These are phyloP conservation scores for Spheniscus mendiculus DNA, from an alignment of 2,113 vertebrate genomes.

Conservation along the genomic window DNA sequence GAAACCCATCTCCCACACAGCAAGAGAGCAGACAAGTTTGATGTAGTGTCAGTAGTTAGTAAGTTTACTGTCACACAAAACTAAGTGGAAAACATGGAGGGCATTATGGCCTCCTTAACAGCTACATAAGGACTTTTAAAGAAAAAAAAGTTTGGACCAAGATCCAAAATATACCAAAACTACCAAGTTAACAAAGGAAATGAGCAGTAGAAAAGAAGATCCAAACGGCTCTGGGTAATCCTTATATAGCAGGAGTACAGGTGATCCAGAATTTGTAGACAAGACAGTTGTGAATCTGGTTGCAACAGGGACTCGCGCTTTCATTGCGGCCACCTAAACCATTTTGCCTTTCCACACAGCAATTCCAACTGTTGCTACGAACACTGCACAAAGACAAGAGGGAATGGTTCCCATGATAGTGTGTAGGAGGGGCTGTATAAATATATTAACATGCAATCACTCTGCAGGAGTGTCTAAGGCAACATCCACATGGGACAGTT, in stretches of 20 bases:
- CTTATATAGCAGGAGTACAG: background rate
- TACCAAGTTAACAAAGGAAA: background rate
- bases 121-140: background rate
- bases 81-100: background rate
- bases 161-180: background rate
- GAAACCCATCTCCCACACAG: background rate
- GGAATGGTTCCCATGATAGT: background rate
- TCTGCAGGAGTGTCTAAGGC: background rate
- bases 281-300: background rate
- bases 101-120: background rate
- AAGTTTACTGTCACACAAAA: background rate
- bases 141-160: background rate
- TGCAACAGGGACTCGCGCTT: background rate
- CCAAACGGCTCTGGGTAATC: background rate
- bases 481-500: background rate
- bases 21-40: background rate
- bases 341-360: background rate
- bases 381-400: background rate
- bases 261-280: background rate
- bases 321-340: background rate
- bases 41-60: background rate
- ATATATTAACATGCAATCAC: background rate
- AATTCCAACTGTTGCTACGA: slow-evolving; percentile 4
- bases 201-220: background rate
- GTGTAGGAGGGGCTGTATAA: background rate